phyloP scores from a whole-genome alignment of 1,140 invertebrate species.

The Rhynchophorus ferrugineus region DNA sequence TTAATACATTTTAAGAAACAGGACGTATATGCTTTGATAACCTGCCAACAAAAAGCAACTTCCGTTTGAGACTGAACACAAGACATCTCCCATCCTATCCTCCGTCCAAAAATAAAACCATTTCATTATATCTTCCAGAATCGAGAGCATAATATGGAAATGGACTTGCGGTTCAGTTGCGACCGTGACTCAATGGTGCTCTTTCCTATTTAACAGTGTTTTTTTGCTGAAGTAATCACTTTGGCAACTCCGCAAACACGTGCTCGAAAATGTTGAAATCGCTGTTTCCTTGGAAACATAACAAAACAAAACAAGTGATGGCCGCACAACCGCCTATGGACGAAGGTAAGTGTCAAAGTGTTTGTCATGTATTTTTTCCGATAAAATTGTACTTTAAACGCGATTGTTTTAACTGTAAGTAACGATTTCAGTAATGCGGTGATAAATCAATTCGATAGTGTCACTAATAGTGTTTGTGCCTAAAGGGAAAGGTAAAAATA shows the following conservation, averaged over 20 bases:
- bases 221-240: not conserved
- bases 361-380: slow-evolving; percentile 9
- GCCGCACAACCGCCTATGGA: slow-evolving; percentile 33
- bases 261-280: slow-evolving; percentile 32
- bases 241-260: slow-evolving; percentile 21
- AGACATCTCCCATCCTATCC: slow-evolving; percentile 8
- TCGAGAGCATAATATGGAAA: slow-evolving; percentile 4
- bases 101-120: slow-evolving; percentile 13
- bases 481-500: slow-evolving; percentile 16
- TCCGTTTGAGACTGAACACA: slow-evolving; percentile 3
- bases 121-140: slow-evolving; percentile 2
- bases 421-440: slow-evolving; percentile 1
- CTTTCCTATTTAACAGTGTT: not conserved
- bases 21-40: slow-evolving; percentile 10
- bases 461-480: not conserved
- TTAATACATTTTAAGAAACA: not conserved
- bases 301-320: slow-evolving; percentile 37
- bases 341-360: slow-evolving; percentile 31
- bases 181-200: not conserved
- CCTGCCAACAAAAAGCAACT: slow-evolving; percentile 17
- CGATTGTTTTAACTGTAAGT: not conserved
- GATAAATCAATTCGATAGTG: not conserved
- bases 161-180: not conserved
- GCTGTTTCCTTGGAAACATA: slow-evolving; percentile 39
- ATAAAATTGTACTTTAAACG: not conserved